Percentiles rank a stretch among this genome's conserved stretches.
Conservation (phyloP, 2,888 invertebrate species). For the Drosophila eohydei region DNA sequence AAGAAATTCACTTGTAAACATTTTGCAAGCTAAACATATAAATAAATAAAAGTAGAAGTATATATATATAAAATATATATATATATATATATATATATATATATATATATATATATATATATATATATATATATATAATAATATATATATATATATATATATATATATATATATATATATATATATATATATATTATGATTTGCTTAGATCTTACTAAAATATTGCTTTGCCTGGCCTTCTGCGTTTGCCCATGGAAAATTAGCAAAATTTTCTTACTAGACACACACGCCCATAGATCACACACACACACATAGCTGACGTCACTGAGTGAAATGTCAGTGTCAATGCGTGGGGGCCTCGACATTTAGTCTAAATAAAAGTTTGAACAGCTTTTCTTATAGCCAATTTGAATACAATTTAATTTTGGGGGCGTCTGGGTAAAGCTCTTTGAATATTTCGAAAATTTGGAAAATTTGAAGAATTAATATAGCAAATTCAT, state of each 20-base stretch:
- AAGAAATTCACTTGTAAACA: slow-evolving; percentile 56
- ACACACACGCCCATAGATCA: not conserved
- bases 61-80: not conserved
- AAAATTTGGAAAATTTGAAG: not conserved
- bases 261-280: slow-evolving; percentile 41
- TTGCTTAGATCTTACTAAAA: slow-evolving; percentile 3
- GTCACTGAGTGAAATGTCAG: slow-evolving; percentile 75
- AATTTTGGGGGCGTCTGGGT: not conserved
- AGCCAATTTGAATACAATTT: not conserved
- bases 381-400: slow-evolving; percentile 33
- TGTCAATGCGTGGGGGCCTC: slow-evolving; percentile 75
- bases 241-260: slow-evolving; percentile 57
- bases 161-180: slow-evolving; percentile 10
- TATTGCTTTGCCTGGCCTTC: slow-evolving; percentile 39
- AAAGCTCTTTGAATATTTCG: not conserved
- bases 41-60: slow-evolving; percentile 5
- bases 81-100: slow-evolving; percentile 7
- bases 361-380: slow-evolving; percentile 50
- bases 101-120: not conserved
- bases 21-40: slow-evolving; percentile 28
- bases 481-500: not conserved
- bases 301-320: slow-evolving; percentile 38
- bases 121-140: slow-evolving; percentile 4
- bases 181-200: slow-evolving; percentile 10
- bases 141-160: slow-evolving; percentile 1